phyloP scores from a whole-genome alignment of 2,797 vertebrate species.

The Petrocephalus sullivani region DNA sequence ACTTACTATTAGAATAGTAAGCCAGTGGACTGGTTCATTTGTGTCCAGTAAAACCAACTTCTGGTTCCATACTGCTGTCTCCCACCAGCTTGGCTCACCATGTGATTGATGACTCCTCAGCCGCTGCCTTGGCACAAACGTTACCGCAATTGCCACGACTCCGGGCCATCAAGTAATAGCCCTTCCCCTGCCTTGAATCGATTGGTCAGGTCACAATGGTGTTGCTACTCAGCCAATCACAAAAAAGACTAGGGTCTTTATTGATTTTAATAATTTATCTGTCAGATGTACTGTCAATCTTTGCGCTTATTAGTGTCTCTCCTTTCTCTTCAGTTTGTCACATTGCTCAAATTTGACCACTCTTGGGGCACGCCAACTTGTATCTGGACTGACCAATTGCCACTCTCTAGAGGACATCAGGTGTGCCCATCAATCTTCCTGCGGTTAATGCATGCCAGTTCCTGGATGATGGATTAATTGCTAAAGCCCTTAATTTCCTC shows the following conservation, averaged over 20 bases:
- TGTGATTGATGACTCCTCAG: conserved; percentile 45
- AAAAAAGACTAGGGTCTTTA: background rate
- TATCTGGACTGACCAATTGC: conserved; percentile 47
- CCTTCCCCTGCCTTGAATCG: background rate
- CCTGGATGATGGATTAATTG: background rate
- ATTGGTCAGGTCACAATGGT: background rate
- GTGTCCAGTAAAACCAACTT: background rate
- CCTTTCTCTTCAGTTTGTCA: background rate
- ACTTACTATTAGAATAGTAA: background rate
- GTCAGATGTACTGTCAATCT: background rate
- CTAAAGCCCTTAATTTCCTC: background rate
- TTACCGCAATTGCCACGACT: conserved; percentile 49
- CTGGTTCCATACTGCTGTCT: background rate
- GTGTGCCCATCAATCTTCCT: conserved; percentile 37
- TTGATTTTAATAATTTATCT: background rate
- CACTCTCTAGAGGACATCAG: conserved; percentile 49
- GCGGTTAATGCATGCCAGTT: background rate
- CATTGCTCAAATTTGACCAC: conserved; percentile 43
- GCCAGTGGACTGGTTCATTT: background rate
- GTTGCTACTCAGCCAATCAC: background rate
- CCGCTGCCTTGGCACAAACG: conserved; percentile 37
- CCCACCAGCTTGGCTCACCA: conserved; percentile 63
- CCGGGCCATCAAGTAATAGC: conserved; percentile 60
- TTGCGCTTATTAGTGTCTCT: conserved; percentile 17
- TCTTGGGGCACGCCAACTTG: conserved; percentile 41